Percentiles rank a stretch among this genome's conserved stretches.
phyloP scores from a whole-genome alignment of 1,140 invertebrate species.

The Acyrthosiphon pisum region DNA sequence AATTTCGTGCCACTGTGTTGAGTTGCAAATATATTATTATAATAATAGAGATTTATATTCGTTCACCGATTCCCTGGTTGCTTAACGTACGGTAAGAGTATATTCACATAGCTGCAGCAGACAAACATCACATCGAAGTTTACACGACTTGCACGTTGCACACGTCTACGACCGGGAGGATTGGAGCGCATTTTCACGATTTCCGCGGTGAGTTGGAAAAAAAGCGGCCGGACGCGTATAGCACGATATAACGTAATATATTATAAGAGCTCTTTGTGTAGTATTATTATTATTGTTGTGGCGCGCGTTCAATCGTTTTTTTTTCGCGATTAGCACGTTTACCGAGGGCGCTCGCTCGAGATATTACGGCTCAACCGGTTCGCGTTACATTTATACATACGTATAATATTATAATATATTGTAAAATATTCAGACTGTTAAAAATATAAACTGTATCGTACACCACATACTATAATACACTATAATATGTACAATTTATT shows the following conservation, averaged over 20 bases:
- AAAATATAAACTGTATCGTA: constrained; percentile 24
- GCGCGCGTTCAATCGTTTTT: background rate
- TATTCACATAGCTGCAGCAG: background rate
- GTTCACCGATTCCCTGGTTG: background rate
- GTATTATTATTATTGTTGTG: background rate
- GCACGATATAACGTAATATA: background rate
- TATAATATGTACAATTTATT: background rate
- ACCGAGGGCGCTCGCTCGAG: background rate
- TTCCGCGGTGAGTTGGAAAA: background rate
- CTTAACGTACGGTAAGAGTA: background rate
- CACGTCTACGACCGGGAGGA: background rate
- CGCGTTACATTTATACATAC: background rate
- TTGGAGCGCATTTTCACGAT: background rate
- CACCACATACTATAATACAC: background rate
- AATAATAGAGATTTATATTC: background rate
- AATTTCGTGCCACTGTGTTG: background rate
- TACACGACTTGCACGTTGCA: constrained; percentile 5
- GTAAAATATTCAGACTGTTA: constrained; percentile 9
- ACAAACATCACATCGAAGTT: background rate
- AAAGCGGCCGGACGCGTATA: background rate
- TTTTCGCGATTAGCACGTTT: constrained; percentile 20
- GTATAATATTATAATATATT: constrained; percentile 34
- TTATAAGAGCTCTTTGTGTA: background rate
- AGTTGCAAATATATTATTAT: background rate
- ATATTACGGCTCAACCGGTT: constrained; percentile 12